A percentile compares a stretch with the other conserved stretches of the same genome.
phyloP scores from a whole-genome alignment of 1,140 invertebrate genomes.

The Lanistes nyassanus region DNA sequence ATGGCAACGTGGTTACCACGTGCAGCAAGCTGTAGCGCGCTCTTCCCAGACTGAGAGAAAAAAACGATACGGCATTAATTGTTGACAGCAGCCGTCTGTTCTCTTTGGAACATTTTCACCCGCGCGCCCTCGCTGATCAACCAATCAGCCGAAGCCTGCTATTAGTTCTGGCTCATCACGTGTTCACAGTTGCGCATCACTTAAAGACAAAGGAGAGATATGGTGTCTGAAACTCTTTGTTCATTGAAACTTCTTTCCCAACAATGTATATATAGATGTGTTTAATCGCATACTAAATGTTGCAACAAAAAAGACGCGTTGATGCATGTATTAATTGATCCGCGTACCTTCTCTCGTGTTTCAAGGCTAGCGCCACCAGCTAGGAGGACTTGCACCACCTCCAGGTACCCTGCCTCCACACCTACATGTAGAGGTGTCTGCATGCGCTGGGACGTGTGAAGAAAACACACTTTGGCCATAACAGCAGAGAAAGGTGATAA shows the following conservation, averaged over 20 bases:
- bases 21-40: constrained; percentile 78
- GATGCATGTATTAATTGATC: no score
- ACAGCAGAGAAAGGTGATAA: background rate
- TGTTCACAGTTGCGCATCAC: no score
- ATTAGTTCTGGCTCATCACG: no score
- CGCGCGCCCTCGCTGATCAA: no score
- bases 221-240: no score
- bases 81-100: background rate
- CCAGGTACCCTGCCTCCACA: constrained; percentile 78
- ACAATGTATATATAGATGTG: no score
- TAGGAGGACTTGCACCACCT: constrained; percentile 76
- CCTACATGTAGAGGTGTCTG: constrained; percentile 81
- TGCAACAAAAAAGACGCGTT: no score
- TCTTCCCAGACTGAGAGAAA: constrained; percentile 72
- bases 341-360: constrained; percentile 73
- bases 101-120: no score
- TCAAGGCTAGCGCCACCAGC: constrained; percentile 75
- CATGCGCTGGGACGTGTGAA: constrained; percentile 68
- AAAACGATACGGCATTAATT: background rate
- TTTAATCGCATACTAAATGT: no score
- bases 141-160: no score
- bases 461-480: background rate
- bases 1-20: constrained; percentile 85
- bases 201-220: no score
- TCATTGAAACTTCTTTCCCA: no score